Evolutionary conservation across 2,888 invertebrate species (phyloP).

Genomic region (Dorcus parallelipipedus): DNA sequence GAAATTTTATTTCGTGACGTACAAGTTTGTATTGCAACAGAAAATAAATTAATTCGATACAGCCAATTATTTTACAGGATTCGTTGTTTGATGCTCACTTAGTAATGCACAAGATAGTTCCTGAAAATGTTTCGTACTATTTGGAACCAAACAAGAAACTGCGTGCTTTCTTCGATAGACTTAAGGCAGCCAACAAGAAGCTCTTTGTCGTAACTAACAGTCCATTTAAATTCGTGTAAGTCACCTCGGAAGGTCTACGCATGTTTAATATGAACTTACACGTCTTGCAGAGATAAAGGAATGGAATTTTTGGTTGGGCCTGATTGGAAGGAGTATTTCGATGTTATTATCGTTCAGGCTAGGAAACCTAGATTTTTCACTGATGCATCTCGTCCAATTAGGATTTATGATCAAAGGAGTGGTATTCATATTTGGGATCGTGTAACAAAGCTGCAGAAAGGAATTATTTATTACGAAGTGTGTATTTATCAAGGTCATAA

Average conservation of each 20-base stretch:
- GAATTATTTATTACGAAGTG: slow-evolving; percentile 90
- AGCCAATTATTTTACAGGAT: slow-evolving; percentile 55
- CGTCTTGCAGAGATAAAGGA: slow-evolving; percentile 67
- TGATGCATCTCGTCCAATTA: slow-evolving; percentile 84
- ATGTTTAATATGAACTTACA: background rate
- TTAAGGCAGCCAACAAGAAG: slow-evolving; percentile 75
- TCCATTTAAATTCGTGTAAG: slow-evolving; percentile 93
- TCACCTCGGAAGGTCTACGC: slow-evolving; percentile 24
- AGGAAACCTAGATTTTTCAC: slow-evolving; percentile 96
- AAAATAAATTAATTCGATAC: background rate
- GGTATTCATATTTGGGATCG: slow-evolving; percentile 89
- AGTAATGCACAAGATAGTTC: slow-evolving; percentile 86
- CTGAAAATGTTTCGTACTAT: slow-evolving; percentile 74
- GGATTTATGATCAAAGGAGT: slow-evolving; percentile 78
- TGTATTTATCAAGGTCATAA: slow-evolving; percentile 10
- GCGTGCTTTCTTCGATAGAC: slow-evolving; percentile 69
- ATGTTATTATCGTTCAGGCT: slow-evolving; percentile 92
- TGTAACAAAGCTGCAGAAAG: slow-evolving; percentile 81
- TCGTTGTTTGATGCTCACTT: slow-evolving; percentile 86
- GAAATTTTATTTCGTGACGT: slow-evolving; percentile 77
- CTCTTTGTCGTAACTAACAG: slow-evolving; percentile 96
- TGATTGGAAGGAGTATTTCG: slow-evolving; percentile 89
- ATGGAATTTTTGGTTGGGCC: slow-evolving; percentile 85
- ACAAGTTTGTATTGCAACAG: slow-evolving; percentile 16
- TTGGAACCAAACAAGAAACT: slow-evolving; percentile 74